A percentile compares a stretch with the other conserved stretches of the same genome.
These are phyloP conservation scores for Lymantria dispar DNA, from an alignment of 2,888 invertebrate species.

Conservation along the genomic window DNA sequence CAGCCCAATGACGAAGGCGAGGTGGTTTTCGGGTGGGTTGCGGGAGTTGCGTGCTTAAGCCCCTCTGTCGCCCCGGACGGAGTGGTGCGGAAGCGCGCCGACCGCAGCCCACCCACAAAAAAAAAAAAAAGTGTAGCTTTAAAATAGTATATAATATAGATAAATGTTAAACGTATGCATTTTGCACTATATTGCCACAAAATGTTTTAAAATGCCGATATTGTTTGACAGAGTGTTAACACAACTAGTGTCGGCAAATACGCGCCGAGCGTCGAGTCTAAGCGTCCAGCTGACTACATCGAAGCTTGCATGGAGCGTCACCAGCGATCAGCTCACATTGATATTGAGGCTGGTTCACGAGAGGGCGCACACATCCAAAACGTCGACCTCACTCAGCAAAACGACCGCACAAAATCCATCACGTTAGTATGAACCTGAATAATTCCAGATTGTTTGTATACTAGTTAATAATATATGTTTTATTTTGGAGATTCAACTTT, in stretches of 20 bases:
- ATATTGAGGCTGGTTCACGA: conserved; percentile 55
- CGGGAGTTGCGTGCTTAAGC: too few relatives aligned
- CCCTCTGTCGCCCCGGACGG: too few relatives aligned
- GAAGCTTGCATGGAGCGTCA: conserved; percentile 62
- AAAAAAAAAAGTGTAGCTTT: too few relatives aligned
- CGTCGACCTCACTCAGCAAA: not conserved
- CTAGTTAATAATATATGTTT: too few relatives aligned
- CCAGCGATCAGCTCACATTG: conserved; percentile 58
- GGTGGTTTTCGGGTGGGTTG: too few relatives aligned
- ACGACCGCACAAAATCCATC: not conserved
- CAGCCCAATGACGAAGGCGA: too few relatives aligned
- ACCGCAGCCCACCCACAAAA: too few relatives aligned
- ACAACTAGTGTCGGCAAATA: conserved; percentile 55
- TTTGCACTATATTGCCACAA: not conserved
- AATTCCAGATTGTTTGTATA: too few relatives aligned
- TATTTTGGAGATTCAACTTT: too few relatives aligned
- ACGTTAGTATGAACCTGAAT: conserved; percentile 1
- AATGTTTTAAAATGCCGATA: not conserved
- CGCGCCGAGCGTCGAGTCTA: conserved; percentile 55
- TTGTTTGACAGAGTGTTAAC: conserved; percentile 52
- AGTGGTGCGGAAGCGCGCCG: too few relatives aligned
- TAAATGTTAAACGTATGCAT: too few relatives aligned
- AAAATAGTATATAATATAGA: too few relatives aligned
- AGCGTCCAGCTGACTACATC: conserved; percentile 51
- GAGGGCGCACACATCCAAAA: conserved; percentile 16